Conservation (phyloP, 1,140 invertebrate species). For the Drosophila repletoides region DNA sequence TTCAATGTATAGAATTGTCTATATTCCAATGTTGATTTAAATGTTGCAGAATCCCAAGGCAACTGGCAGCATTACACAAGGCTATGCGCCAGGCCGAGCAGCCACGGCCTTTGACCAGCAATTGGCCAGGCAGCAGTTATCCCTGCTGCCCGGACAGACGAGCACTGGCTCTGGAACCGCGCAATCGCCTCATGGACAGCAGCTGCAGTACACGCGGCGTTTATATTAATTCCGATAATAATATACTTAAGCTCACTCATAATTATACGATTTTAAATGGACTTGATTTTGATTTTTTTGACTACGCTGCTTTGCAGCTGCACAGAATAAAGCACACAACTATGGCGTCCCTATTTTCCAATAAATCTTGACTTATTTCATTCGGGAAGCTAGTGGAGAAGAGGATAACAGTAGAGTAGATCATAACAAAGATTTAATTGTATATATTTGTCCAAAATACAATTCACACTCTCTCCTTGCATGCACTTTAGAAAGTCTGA, state of each 20-base stretch:
- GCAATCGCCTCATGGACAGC: constrained; percentile 57
- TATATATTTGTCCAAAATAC: too few species aligned
- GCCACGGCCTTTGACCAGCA: constrained; percentile 63
- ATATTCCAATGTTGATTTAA: not conserved
- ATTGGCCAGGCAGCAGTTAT: constrained; percentile 64
- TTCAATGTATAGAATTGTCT: not conserved
- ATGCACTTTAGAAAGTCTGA: not conserved
- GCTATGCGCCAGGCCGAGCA: constrained; percentile 65
- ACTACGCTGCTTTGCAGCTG: constrained; percentile 47
- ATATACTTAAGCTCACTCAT: constrained; percentile 49
- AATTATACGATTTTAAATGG: constrained; percentile 61
- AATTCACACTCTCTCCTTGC: not conserved
- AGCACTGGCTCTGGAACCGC: constrained; percentile 41
- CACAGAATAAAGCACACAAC: constrained; percentile 67
- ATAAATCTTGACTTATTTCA: constrained; percentile 3
- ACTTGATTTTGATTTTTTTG: constrained; percentile 52
- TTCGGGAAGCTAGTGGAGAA: too few species aligned
- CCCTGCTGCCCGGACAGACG: constrained; percentile 67
- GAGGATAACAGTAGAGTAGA: too few species aligned
- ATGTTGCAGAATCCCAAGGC: constrained; percentile 68
- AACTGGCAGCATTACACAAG: constrained; percentile 75
- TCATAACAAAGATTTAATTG: too few species aligned
- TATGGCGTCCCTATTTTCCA: constrained; percentile 76
- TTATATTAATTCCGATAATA: constrained; percentile 57
- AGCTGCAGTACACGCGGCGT: constrained; percentile 65